A percentile compares a stretch with the other conserved stretches of the same genome.
phyloP scores from a whole-genome alignment of 2,113 vertebrate genomes.

The Dolichallabes microphthalmus region DNA sequence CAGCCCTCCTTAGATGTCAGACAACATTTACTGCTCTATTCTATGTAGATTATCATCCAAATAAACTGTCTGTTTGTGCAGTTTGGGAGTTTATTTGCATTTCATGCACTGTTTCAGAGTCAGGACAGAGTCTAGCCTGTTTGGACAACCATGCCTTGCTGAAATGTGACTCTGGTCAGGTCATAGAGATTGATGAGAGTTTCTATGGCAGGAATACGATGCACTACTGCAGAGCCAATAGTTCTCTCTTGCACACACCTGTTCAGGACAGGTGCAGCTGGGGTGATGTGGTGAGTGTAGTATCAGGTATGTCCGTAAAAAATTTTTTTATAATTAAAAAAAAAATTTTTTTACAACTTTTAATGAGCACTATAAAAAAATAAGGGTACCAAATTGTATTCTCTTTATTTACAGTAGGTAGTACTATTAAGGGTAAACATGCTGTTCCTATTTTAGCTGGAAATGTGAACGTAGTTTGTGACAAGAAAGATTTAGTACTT shows the following conservation, averaged over 20 bases:
- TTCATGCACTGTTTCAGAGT: slow-evolving; percentile 66
- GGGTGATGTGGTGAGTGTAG: slow-evolving; percentile 76
- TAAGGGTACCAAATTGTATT: neutral
- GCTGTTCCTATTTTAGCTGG: neutral
- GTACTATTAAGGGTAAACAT: neutral
- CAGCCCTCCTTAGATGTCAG: neutral
- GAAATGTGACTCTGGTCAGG: slow-evolving; percentile 85
- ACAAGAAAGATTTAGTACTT: neutral
- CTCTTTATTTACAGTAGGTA: neutral
- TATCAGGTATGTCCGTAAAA: slow-evolving; percentile 84
- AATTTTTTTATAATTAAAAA: too few relatives aligned
- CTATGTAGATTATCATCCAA: neutral
- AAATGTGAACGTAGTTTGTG: neutral
- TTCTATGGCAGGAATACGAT: slow-evolving; percentile 83
- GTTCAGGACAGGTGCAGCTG: slow-evolving; percentile 81
- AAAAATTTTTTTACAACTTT: neutral
- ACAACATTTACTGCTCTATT: neutral
- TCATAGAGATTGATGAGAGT: slow-evolving; percentile 81
- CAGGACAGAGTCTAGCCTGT: slow-evolving; percentile 79
- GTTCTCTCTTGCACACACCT: slow-evolving; percentile 23
- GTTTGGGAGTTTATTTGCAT: neutral
- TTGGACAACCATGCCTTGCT: slow-evolving; percentile 77
- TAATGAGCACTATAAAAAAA: neutral
- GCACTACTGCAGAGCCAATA: slow-evolving; percentile 76
- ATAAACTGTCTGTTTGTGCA: neutral